These are phyloP conservation scores for Oncorhynchus gorbuscha DNA, from an alignment of 2,113 vertebrate species.

Conservation along the genomic window DNA sequence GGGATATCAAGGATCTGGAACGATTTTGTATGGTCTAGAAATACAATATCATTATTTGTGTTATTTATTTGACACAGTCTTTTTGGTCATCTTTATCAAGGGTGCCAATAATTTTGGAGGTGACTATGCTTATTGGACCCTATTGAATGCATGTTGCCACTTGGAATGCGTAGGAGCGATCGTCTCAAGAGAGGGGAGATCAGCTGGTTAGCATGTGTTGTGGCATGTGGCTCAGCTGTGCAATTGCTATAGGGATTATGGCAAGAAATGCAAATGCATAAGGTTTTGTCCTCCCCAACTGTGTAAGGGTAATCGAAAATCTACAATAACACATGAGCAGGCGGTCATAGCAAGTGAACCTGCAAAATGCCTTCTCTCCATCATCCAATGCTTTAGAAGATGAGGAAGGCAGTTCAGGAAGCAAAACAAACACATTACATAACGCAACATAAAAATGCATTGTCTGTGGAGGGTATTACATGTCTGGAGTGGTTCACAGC, in stretches of 20 bases:
- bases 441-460: not conserved
- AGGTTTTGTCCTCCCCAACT: not conserved
- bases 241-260: not conserved
- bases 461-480: not conserved
- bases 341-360: not conserved
- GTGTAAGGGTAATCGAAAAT: not conserved
- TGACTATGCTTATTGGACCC: not conserved
- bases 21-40: no score
- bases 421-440: not conserved
- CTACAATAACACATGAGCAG: not conserved
- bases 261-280: not conserved
- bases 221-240: not conserved
- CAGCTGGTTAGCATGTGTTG: not conserved
- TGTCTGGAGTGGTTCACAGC: conserved; percentile 20
- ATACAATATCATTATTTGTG: no score
- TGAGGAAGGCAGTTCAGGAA: not conserved
- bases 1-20: no score
- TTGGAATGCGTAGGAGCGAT: not conserved
- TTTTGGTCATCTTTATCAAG: no score
- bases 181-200: not conserved
- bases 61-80: no score
- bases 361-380: not conserved
- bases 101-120: no score
- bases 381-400: not conserved
- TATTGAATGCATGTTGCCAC: not conserved